Base-by-base conservation (phyloP, 2,797 vertebrate species). In the Morelia viridis region DNA sequence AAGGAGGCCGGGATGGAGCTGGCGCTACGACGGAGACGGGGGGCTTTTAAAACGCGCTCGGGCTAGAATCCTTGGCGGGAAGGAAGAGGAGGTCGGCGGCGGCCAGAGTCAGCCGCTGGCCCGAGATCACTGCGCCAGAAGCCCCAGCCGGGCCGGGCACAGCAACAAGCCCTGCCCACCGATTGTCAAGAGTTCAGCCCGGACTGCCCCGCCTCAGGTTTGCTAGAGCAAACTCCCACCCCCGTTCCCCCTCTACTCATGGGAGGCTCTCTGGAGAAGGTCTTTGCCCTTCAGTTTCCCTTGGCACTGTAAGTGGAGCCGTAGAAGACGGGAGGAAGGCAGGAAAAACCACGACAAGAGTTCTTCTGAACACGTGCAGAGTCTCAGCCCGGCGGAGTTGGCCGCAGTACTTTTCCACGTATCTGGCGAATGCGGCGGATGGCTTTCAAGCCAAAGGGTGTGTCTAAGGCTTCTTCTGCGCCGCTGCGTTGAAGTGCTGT, bases 211-310 rank as follows among this genome's bases (percentile, higher is more conserved):
- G 13, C 89, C 31, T 28, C 68, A 17, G 8, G 35, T 60, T 80
- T 41, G n/a, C 12, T 5, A 46, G 7, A 80, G 76, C 46, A 80
- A 76, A 80, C 41, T 24, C 68, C 68, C 15, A 41, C 17, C 41
- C 41, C n/a, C 35, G 4, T 6, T 4, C 22, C 6, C 26, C 5
- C 56, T 5, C 5, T 1, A 4, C 1, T 26, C 56, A 0, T 24
- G 13, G 13, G 31, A 3, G 19, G 26, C 22, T 28, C 24, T 35
- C 31, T 68, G 64, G n/a, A 58, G 19, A 31, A 11, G 19, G n/a
- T 76, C 19, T 19, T 41, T 56, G 28, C 35, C 7, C 35, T n/a
- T 50, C 80, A 26, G 10, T 9, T 46, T 4, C 19, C 41, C 41
- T 80, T 80, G 71, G 71, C 19, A 10, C 71, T 41, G 8, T 19